These are phyloP conservation scores for Amphipoea lucens DNA, from an alignment of 2,888 invertebrate genomes.

Conservation along the genomic window DNA sequence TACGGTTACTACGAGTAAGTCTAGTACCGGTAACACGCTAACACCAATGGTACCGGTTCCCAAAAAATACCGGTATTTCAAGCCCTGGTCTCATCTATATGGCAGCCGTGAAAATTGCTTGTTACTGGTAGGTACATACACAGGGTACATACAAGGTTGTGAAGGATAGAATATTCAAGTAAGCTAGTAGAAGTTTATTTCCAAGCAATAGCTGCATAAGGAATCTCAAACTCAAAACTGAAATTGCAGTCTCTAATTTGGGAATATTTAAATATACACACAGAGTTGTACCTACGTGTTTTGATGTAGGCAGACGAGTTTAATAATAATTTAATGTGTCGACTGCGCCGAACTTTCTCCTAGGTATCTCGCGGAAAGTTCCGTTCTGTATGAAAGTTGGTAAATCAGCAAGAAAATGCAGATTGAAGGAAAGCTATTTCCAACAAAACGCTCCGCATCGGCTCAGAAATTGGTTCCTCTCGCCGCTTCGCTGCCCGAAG, in stretches of 20 bases:
- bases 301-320: conserved; percentile 67
- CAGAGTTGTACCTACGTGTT: conserved; percentile 50
- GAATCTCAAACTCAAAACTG: conserved; percentile 21
- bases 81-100: no score
- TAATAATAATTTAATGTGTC: conserved; percentile 84
- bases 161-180: conserved; percentile 24
- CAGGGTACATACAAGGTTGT: not conserved
- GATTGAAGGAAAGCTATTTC: conserved; percentile 90
- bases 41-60: not conserved
- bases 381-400: conserved; percentile 86
- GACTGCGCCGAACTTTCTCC: conserved; percentile 75
- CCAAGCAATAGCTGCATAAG: not conserved
- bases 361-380: conserved; percentile 80
- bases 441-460: conserved; percentile 89
- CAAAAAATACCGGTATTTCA: not conserved
- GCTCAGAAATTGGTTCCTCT: conserved; percentile 89
- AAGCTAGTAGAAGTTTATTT: conserved; percentile 15
- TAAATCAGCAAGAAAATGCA: conserved; percentile 91
- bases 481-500: conserved; percentile 86
- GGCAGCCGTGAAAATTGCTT: not conserved
- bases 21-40: not conserved
- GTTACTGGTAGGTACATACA: not conserved
- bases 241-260: conserved; percentile 45
- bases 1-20: not conserved
- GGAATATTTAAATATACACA: conserved; percentile 41